Conservation (phyloP, 37 sponge, comb jelly and placozoan genomes). For the Crambe crambe region DNA sequence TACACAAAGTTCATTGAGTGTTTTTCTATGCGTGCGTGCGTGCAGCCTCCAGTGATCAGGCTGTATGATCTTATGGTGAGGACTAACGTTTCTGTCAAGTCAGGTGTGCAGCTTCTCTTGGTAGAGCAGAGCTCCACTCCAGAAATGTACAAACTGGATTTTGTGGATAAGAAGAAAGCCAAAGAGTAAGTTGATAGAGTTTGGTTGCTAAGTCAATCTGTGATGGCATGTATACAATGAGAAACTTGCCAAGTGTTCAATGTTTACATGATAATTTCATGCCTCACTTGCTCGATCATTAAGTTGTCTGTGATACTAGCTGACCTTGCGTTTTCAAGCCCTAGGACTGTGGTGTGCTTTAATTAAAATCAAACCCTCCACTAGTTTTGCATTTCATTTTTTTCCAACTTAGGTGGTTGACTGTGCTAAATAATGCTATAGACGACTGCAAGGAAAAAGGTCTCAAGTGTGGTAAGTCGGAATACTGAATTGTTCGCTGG, state of each 20-base stretch:
- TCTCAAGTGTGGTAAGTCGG: slow-evolving; percentile 61
- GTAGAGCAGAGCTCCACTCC: slow-evolving; percentile 56
- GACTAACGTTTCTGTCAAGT: slow-evolving; percentile 65
- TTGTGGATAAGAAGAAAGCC: slow-evolving; percentile 51
- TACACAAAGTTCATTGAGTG: too few species aligned
- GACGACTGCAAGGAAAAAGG: slow-evolving; percentile 67
- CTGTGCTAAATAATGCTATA: slow-evolving; percentile 40
- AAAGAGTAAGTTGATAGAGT: slow-evolving; percentile 75
- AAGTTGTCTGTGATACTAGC: neutral
- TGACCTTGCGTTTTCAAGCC: too few species aligned
- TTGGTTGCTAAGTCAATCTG: too few species aligned
- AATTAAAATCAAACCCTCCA: too few species aligned
- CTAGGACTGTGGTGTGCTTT: too few species aligned
- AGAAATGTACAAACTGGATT: slow-evolving; percentile 74
- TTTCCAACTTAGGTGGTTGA: slow-evolving; percentile 77
- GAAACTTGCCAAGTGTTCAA: neutral
- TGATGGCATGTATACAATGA: neutral
- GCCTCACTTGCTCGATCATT: neutral
- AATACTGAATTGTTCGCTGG: too few species aligned
- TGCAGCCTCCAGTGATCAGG: slow-evolving; percentile 77
- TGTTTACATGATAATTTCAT: neutral
- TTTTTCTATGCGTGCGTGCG: too few species aligned
- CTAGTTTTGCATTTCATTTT: too few species aligned
- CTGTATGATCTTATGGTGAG: slow-evolving; percentile 74
- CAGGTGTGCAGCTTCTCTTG: slow-evolving; percentile 68